Percentiles rank a stretch among this genome's conserved stretches.
These are phyloP conservation scores for Empidonax alnorum DNA, from an alignment of 2,113 vertebrate species.

Conservation along the genomic window DNA sequence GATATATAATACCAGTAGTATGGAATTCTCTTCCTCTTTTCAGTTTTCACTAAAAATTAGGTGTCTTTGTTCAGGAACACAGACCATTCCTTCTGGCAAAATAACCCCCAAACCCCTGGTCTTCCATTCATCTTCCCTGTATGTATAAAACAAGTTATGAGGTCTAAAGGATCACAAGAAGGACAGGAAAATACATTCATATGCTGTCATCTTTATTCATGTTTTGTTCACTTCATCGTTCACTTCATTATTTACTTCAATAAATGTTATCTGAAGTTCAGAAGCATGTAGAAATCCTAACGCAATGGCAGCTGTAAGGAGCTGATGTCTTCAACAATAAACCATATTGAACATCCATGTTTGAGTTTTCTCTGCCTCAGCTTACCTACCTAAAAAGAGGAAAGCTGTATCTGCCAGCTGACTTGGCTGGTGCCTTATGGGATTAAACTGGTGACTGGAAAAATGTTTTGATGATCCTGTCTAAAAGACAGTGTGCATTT, in stretches of 20 bases:
- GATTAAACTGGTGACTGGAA: background rate
- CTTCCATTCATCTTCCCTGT: conserved; percentile 20
- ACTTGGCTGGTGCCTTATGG: background rate
- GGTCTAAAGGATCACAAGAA: conserved; percentile 6
- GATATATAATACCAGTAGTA: conserved; percentile 56
- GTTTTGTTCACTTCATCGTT: conserved; percentile 14
- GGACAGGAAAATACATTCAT: conserved; percentile 1
- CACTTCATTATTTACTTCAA: conserved; percentile 39
- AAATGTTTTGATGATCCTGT: background rate
- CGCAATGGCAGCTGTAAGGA: background rate
- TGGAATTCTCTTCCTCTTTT: conserved; percentile 54
- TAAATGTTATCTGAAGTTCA: background rate
- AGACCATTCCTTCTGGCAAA: conserved; percentile 49
- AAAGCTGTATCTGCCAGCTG: background rate
- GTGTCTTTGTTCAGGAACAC: conserved; percentile 48
- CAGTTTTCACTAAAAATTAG: conserved; percentile 52
- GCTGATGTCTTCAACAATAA: background rate
- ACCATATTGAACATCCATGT: rapidly evolving
- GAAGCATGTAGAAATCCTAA: background rate
- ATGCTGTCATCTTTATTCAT: background rate
- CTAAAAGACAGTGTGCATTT: background rate
- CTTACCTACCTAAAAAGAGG: background rate
- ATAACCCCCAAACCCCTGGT: background rate
- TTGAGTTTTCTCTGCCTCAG: background rate
- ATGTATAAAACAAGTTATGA: conserved; percentile 1